Evolutionary conservation across 1,140 invertebrate species (phyloP).

Genomic region (Zaprionus vittiger): DNA sequence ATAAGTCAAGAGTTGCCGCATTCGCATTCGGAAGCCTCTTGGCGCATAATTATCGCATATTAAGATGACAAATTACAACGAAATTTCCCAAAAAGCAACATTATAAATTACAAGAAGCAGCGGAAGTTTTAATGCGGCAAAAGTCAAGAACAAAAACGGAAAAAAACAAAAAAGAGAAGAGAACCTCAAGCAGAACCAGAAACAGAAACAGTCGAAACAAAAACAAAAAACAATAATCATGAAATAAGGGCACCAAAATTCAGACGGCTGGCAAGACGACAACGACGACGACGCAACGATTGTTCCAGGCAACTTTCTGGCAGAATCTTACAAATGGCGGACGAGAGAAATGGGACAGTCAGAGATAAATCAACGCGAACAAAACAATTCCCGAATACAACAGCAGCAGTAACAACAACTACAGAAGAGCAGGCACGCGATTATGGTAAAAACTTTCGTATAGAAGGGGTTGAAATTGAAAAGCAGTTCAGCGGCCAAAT

Average conservation of each 20-base stretch:
- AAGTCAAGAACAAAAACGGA: conserved; percentile 73
- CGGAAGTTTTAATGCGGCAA: conserved; percentile 82
- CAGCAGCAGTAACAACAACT: conserved; percentile 49
- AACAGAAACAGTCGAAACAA: conserved; percentile 22
- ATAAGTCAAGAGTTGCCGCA: conserved; percentile 45
- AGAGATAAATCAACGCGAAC: conserved; percentile 74
- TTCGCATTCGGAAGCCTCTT: conserved; percentile 48
- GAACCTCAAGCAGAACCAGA: conserved; percentile 39
- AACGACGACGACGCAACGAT: conserved; percentile 59
- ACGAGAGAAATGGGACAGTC: conserved; percentile 49
- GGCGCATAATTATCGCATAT: conserved; percentile 76
- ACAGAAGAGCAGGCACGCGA: conserved; percentile 54
- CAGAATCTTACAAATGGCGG: conserved; percentile 81
- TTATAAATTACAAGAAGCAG: conserved; percentile 79
- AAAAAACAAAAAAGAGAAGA: conserved; percentile 11
- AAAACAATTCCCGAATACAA: conserved; percentile 60
- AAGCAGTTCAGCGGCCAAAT: conserved; percentile 62
- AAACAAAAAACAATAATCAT: conserved; percentile 41
- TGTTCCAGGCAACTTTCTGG: conserved; percentile 70
- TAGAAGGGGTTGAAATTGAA: conserved; percentile 69
- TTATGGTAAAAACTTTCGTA: conserved; percentile 58
- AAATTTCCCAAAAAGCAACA: conserved; percentile 71
- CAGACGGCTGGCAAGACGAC: conserved; percentile 60
- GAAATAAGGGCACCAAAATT: conserved; percentile 50
- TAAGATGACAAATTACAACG: conserved; percentile 75